These are phyloP conservation scores for Portunus trituberculatus DNA, from an alignment of 1,140 invertebrate species.

Conservation along the genomic window DNA sequence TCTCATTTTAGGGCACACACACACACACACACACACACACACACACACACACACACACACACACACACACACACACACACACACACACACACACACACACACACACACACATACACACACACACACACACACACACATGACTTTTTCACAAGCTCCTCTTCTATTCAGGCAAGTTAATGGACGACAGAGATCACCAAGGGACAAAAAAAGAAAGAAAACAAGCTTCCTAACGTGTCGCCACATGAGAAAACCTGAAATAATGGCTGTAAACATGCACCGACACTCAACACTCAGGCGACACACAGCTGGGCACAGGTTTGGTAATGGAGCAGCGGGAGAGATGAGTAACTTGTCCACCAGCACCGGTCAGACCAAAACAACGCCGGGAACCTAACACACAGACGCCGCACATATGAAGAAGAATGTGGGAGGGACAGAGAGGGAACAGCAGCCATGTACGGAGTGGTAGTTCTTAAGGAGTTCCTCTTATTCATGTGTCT, in stretches of 20 bases:
- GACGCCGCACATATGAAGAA: neutral
- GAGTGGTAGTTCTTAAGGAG: neutral
- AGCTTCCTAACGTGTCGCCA: too few relatives aligned
- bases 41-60: slow-evolving; percentile 29
- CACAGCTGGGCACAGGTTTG: neutral
- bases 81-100: slow-evolving; percentile 3
- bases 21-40: slow-evolving; percentile 29
- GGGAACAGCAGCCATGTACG: neutral
- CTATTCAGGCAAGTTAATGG: too few relatives aligned
- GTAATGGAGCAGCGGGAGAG: neutral
- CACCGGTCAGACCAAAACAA: neutral
- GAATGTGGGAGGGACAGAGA: neutral
- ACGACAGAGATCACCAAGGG: too few relatives aligned
- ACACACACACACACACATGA: neutral
- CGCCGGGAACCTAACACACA: neutral
- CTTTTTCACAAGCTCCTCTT: too few relatives aligned
- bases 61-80: slow-evolving; percentile 30
- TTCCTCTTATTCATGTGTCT: neutral
- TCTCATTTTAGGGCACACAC: neutral
- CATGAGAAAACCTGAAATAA: too few relatives aligned
- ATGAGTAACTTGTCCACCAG: neutral
- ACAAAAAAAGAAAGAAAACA: too few relatives aligned
- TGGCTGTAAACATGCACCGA: neutral
- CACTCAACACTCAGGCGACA: neutral
- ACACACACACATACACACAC: slow-evolving; percentile 27